Evolutionary conservation across 2,888 invertebrate species (phyloP), one percentile per base, ranked within the genome.

Genomic region (Eupithecia centaureata): DNA sequence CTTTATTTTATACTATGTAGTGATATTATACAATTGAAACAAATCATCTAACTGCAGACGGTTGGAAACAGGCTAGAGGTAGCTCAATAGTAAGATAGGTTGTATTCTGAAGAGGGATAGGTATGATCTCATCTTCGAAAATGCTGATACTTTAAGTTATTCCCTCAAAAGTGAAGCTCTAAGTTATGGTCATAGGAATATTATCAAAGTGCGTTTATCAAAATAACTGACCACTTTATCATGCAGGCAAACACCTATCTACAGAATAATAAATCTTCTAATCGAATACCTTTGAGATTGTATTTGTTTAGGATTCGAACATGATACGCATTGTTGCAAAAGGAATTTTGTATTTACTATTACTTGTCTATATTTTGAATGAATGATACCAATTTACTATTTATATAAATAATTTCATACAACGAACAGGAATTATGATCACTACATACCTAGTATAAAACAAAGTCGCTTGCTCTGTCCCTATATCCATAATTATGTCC

Each of bases 191-290:
- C 54, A 56, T 57, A 67, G 61, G 66, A 63, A 58, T 60, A 32
- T 64, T 71, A 75, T 73, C 72, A 69, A 56, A 69, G 60, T 57
- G 52, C 61, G 63, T 69, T 63, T 70, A 65, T 75, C 73, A 70
- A 52, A 60, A 69, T 65, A 69, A 69, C 75, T 70, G 57, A 63
- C 67, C 62, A 68, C 38, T 72, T 52, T 59, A 66, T 75, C 73
- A 70, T 35, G 32, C 32, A 63, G 72, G 70, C 69, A 72, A 51
- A 62, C 47, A 42, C 42, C 18, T 42, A 38, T 47, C 25, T 65
- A 67, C 70, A 68, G 51, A 65, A 63, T 28, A 56, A 73, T 64
- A 73, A 69, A 71, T 71, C 70, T 65, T 22, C 63, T 32, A 65
- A 59, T 68, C 66, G 63, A 67, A 51, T 15, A 18, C 54, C 62